Base-by-base conservation (phyloP, 2,113 vertebrate genomes). In the Strix aluco region DNA sequence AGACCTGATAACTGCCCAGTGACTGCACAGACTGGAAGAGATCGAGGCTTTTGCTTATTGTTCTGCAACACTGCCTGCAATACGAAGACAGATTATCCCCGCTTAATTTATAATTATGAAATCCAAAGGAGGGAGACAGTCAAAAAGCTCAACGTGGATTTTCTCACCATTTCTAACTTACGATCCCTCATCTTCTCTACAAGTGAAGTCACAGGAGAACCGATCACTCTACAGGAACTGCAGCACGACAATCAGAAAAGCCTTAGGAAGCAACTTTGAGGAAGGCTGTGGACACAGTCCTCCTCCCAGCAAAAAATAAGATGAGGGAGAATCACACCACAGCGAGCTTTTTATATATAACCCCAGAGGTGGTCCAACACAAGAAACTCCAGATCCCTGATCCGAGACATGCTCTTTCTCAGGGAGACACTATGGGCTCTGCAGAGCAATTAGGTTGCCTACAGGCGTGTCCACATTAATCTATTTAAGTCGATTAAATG, bases 1-100 rank as follows among this genome's bases (percentile, higher is more conserved):
- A 96, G 84, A 93, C 90, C 90, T 93, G 92, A 61, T 69, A 67
- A 83, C 86, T 88, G 89, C 78, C 81, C 82, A 74, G 72, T 63
- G 84, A 91, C 47, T 72, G 90, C 62, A 44, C 88, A 92, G 84
- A 81, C 85, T 79, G 94, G 92, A 81, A 93, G 58, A 90, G 65
- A 90, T 55, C 5, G 23, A 81, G 78, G 69, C 34, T 80, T 95
- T 89, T 93, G 92, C 92, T 94, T 84, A 81, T 19, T 80, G 71
- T 3, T 86, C 86, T 71, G 75, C 78, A 65, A 81, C 79, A 38
- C 82, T 84, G 86, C 81, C 77, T 89, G 90, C 81, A 89, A 90
- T 29, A 63, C 11, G 46, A 88, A 88, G 83, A 83, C 58, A 86
- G 30, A n/a, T 90, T 65, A 91, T 59, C 86, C 84, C 62, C 34